Evolutionary conservation across 2,113 vertebrate genomes (phyloP).

Genomic region (Columbina picui): DNA sequence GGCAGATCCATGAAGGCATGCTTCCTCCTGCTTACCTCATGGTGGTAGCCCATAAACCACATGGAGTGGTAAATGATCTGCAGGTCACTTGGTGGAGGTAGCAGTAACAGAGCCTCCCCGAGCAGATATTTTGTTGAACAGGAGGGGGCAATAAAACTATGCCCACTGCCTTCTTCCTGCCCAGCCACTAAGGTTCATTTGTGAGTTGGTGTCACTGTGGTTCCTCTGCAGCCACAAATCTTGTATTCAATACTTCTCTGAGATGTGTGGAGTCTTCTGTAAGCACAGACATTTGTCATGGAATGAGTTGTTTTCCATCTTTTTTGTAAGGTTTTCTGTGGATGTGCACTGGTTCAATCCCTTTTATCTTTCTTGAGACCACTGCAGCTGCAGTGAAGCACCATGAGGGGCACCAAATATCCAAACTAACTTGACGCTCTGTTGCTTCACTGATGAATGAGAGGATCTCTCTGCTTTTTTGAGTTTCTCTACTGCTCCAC

Average conservation of each 20-base stretch:
- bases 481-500: background rate
- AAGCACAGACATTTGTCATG: background rate
- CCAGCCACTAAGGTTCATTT: background rate
- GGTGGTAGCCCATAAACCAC: background rate
- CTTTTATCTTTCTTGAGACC: background rate
- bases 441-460: background rate
- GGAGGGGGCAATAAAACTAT: conserved; percentile 16
- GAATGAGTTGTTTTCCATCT: background rate
- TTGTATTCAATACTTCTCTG: background rate
- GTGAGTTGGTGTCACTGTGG: background rate
- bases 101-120: background rate
- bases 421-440: background rate
- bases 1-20: background rate
- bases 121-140: background rate
- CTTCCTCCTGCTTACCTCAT: background rate
- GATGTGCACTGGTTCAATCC: rapidly evolving
- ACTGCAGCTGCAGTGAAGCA: background rate
- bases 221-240: background rate
- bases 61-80: background rate
- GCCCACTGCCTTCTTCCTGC: background rate
- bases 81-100: background rate
- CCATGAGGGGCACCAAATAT: background rate
- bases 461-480: background rate
- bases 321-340: background rate
- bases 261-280: background rate